phyloP scores from a whole-genome alignment of 2,888 invertebrate species.

The Stegana nigrithorax region DNA sequence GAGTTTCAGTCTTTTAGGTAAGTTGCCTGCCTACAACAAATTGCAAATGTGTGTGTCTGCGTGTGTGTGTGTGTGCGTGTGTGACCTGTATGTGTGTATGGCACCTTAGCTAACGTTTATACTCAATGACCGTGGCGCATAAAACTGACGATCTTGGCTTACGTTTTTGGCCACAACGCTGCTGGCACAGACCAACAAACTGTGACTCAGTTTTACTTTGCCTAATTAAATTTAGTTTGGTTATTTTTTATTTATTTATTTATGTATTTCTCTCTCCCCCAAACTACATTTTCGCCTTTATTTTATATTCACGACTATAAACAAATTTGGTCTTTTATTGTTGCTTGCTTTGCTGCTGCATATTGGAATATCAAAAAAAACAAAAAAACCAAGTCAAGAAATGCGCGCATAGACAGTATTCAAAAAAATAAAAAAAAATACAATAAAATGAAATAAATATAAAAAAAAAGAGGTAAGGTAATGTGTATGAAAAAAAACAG shows the following conservation, averaged over 20 bases:
- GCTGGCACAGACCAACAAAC: too few species aligned
- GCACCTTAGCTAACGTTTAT: too few species aligned
- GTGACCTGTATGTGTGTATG: too few species aligned
- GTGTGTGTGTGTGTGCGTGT: too few species aligned
- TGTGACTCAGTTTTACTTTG: neutral
- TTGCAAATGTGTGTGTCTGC: too few species aligned
- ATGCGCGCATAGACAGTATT: conserved; percentile 1
- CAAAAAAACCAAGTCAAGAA: neutral
- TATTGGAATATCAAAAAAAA: neutral
- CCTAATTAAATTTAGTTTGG: neutral
- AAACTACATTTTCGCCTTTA: neutral
- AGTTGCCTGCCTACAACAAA: too few species aligned
- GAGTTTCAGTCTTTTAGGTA: too few species aligned
- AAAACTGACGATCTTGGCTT: too few species aligned
- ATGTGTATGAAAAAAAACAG: too few species aligned
- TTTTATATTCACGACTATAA: neutral
- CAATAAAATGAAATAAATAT: neutral
- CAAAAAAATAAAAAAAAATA: neutral
- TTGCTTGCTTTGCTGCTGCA: neutral
- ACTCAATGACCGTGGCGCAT: too few species aligned
- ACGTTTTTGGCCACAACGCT: too few species aligned
- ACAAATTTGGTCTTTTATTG: conserved; percentile 3
- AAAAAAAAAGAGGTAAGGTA: neutral
- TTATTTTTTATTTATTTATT: neutral
- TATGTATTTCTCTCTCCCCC: neutral